phyloP scores from a whole-genome alignment of 2,113 vertebrate species.

The Aegithalos caudatus region DNA sequence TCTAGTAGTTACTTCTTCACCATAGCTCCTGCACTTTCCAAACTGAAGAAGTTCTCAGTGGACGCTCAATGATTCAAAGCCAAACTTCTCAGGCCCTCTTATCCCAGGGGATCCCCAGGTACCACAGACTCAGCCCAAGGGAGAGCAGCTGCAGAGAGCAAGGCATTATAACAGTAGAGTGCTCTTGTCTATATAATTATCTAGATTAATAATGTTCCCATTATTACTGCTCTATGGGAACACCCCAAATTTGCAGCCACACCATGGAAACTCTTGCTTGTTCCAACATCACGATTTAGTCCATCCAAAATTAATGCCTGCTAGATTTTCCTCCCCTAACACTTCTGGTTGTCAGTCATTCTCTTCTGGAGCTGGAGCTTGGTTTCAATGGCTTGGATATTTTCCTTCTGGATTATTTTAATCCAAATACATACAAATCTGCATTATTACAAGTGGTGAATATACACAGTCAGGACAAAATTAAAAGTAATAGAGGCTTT shows the following conservation, averaged over 20 bases:
- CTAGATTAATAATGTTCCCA: not conserved
- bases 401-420: not conserved
- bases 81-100: not conserved
- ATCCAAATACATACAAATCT: not conserved
- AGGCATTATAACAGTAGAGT: not conserved
- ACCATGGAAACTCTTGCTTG: not conserved
- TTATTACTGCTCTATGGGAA: not conserved
- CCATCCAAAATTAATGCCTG: not conserved
- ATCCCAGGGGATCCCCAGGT: too few relatives aligned
- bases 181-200: not conserved
- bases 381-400: not conserved
- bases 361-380: not conserved
- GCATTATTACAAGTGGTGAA: not conserved
- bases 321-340: not conserved
- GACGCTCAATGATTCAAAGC: not conserved
- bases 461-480: not conserved
- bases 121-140: not conserved
- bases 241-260: accelerated
- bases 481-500: constrained; percentile 10
- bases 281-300: not conserved
- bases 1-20: constrained; percentile 10
- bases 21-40: not conserved
- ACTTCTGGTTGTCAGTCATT: not conserved
- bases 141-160: accelerated
- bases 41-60: not conserved